A percentile compares a stretch with the other conserved stretches of the same genome.
Conservation (phyloP, 2,797 vertebrate species). For the Eurystomus glaucurus region DNA sequence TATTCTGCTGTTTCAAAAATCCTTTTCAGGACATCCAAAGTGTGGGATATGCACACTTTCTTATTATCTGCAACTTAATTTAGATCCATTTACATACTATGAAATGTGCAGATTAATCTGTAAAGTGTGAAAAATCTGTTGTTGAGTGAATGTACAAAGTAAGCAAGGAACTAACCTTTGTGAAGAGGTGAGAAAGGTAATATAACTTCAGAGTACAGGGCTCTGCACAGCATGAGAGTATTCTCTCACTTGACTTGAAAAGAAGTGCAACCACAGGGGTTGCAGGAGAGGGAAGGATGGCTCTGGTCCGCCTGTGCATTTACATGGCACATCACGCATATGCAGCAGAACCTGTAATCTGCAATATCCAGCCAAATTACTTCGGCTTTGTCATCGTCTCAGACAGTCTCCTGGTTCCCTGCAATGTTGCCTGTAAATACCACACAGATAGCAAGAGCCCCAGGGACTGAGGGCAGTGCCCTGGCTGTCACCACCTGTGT, state of each 20-base stretch:
- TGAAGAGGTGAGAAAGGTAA: not conserved
- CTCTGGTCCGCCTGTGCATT: not conserved
- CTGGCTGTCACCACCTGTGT: not conserved
- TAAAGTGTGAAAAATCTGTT: not conserved
- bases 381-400: not conserved
- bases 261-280: not conserved
- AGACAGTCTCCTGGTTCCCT: not conserved
- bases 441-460: not conserved
- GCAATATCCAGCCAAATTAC: not conserved
- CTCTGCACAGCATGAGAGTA: not conserved
- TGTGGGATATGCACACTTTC: fast-evolving
- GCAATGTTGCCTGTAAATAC: fast-evolving
- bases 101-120: not conserved
- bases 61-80: not conserved
- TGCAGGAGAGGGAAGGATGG: not conserved
- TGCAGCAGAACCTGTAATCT: not conserved
- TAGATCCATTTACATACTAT: not conserved
- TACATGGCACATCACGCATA: fast-evolving
- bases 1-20: not conserved
- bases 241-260: not conserved
- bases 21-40: not conserved
- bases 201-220: not conserved
- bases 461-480: fast-evolving
- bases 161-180: not conserved
- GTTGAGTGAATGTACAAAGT: not conserved